These are phyloP conservation scores for Strigops habroptila DNA, from an alignment of 2,113 vertebrate species.

Conservation along the genomic window DNA sequence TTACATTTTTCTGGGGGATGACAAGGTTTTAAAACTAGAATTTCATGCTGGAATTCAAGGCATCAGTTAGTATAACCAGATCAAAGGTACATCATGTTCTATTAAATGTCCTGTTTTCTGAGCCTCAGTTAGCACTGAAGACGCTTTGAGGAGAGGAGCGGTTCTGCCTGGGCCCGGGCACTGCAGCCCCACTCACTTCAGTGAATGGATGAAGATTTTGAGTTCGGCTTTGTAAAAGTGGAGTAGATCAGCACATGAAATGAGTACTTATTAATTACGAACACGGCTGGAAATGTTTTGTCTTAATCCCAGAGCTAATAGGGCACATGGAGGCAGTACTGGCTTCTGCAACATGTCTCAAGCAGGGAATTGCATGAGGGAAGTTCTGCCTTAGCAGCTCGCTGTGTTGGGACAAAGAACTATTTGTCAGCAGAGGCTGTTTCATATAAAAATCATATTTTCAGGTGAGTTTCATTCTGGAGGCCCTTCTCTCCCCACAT, in stretches of 20 bases:
- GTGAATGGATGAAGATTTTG: neutral
- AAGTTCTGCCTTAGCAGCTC: neutral
- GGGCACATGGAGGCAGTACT: neutral
- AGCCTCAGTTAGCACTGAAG: neutral
- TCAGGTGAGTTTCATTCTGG: neutral
- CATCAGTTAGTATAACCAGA: neutral
- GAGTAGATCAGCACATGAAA: neutral
- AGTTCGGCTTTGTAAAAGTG: neutral
- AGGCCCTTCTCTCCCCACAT: neutral
- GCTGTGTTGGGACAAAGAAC: neutral
- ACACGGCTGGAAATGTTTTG: neutral
- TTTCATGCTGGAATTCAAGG: neutral
- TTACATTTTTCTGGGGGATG: fast-evolving
- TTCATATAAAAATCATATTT: conserved; percentile 36
- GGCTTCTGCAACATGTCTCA: neutral
- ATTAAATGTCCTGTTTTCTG: neutral
- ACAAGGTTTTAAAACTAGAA: neutral
- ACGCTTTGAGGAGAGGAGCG: neutral
- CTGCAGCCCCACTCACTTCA: neutral
- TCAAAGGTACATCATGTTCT: neutral
- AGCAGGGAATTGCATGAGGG: neutral
- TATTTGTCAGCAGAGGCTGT: conserved; percentile 19
- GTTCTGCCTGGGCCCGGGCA: neutral
- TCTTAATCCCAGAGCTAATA: neutral
- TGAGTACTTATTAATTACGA: neutral